Evolutionary conservation across 2,888 invertebrate species (phyloP).

Genomic region (Temnothorax ravouxi): DNA sequence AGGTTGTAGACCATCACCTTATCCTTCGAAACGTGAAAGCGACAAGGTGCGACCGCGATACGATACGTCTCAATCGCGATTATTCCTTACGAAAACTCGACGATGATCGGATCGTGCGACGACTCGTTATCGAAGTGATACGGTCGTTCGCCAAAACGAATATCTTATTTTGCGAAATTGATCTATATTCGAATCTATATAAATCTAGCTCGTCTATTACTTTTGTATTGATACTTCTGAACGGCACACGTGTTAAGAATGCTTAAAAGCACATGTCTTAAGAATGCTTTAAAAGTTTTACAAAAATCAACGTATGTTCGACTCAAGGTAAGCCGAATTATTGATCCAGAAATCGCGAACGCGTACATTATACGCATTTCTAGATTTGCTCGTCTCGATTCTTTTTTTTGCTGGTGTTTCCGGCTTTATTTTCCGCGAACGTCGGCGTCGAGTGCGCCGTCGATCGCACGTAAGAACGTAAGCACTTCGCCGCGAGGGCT

Average conservation of each 20-base stretch:
- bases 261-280: no score
- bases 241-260: no score
- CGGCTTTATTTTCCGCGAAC: constrained; percentile 39
- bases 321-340: background rate
- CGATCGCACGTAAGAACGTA: constrained; percentile 68
- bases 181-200: background rate
- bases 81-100: background rate
- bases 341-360: background rate
- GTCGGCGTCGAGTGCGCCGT: constrained; percentile 29
- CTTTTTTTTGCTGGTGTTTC: background rate
- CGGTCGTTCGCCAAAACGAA: background rate
- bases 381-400: background rate
- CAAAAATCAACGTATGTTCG: background rate
- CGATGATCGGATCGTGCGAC: background rate
- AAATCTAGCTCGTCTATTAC: background rate
- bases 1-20: no score
- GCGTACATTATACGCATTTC: background rate
- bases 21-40: background rate
- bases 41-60: background rate
- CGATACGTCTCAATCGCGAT: background rate
- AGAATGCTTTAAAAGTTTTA: no score
- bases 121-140: no score
- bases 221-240: background rate
- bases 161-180: background rate
- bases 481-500: constrained; percentile 68